Conservation (phyloP, 2,113 vertebrate species). For the Leptocoma aspasia region DNA sequence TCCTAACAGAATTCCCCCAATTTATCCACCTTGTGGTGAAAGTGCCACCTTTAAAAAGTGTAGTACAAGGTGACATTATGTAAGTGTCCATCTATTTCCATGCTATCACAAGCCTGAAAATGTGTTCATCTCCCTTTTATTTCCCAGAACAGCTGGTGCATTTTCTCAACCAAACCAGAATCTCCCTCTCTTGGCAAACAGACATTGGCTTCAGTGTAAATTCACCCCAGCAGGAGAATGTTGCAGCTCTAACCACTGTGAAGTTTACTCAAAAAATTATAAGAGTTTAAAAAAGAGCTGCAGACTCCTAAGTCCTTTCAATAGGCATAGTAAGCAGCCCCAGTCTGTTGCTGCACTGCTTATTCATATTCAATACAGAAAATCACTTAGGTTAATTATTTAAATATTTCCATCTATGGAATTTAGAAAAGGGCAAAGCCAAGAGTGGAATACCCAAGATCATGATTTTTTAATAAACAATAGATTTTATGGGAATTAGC, state of each 20-base stretch:
- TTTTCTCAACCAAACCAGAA: background rate
- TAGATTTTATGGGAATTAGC: slow-evolving; percentile 37
- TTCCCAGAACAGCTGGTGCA: background rate
- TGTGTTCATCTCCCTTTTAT: background rate
- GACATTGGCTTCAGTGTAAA: background rate
- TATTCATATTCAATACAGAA: background rate
- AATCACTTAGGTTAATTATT: background rate
- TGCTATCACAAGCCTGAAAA: background rate
- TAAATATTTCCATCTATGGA: background rate
- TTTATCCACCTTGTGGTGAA: background rate
- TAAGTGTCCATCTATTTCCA: background rate
- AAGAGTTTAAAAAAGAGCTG: background rate
- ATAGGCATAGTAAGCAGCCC: background rate
- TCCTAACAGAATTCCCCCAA: background rate
- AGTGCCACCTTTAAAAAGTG: background rate
- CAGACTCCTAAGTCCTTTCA: background rate
- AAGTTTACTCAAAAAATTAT: background rate
- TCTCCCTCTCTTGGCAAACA: background rate
- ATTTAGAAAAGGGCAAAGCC: background rate
- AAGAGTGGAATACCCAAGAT: background rate
- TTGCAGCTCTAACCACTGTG: background rate
- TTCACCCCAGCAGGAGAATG: background rate
- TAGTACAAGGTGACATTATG: background rate
- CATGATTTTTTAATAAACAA: slow-evolving; percentile 17
- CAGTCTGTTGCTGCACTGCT: background rate